These are phyloP conservation scores for Lithophane semibrunnea DNA, from an alignment of 2,888 invertebrate species.

Conservation along the genomic window DNA sequence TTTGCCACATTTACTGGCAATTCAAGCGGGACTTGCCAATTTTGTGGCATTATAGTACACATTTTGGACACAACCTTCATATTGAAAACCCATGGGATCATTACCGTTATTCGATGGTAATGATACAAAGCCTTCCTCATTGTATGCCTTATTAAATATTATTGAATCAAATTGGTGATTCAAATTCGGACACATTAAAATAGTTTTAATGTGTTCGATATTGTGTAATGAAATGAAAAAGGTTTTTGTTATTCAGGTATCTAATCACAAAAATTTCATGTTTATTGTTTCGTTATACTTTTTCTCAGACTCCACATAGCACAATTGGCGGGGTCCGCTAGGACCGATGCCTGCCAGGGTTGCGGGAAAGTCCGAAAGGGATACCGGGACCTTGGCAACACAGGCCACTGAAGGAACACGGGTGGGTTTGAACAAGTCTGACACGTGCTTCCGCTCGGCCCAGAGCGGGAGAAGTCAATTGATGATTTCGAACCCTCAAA, in stretches of 20 bases:
- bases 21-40: slow-evolving; percentile 82
- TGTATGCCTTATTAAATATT: slow-evolving; percentile 77
- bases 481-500: too few species aligned
- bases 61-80: slow-evolving; percentile 78
- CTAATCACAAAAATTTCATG: neutral
- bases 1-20: slow-evolving; percentile 81
- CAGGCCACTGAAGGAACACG: too few species aligned
- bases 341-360: too few species aligned
- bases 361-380: too few species aligned
- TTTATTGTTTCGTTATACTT: too few species aligned
- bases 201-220: slow-evolving; percentile 42
- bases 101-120: slow-evolving; percentile 82
- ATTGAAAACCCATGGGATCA: slow-evolving; percentile 79
- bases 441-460: too few species aligned
- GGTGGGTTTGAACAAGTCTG: too few species aligned
- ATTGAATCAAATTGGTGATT: slow-evolving; percentile 62
- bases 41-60: slow-evolving; percentile 81
- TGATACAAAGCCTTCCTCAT: slow-evolving; percentile 79
- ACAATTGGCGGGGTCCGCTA: too few species aligned
- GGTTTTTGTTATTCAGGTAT: too few species aligned
- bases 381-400: too few species aligned
- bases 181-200: slow-evolving; percentile 45
- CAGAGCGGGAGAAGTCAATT: too few species aligned
- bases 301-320: too few species aligned
- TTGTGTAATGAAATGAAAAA: neutral